Base-by-base conservation (phyloP, 1,140 invertebrate species). In the Dryas iulia region DNA sequence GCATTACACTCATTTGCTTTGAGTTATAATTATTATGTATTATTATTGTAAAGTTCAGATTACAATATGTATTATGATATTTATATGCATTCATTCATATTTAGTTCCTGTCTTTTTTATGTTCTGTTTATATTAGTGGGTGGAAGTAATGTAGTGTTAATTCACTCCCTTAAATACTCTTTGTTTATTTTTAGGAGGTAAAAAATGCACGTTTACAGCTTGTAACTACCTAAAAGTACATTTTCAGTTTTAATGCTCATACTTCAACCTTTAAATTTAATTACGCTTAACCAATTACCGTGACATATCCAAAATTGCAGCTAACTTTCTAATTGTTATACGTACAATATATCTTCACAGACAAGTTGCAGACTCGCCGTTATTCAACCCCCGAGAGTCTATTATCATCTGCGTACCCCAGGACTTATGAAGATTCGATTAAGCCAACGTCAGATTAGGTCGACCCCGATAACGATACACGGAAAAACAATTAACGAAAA, bases 401-500 rank as follows among this genome's bases (percentile, higher is more conserved):
- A 76, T 83, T 84, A 88, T 80, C 78, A 75, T 76, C 56, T 76
- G 71, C 74, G 74, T 71, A 74, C 74, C 76, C 79, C 74, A 75
- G 75, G 74, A 78, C 82, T 83, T 84, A 83, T 87, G 76, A 86
- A 86, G 81, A 88, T 89, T 88, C 78, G 86, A 89, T 90, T 87
- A 87, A 83, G 76, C 71, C 68, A 66, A 60, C 18, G 69, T 67
- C 68, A 80, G 84, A 89, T 89, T 83, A 90, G 80, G 69, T 64
- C 61, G 64, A 81, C 79, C 79, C 84, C 71, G 80, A 79, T 83
- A 76, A 80, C 71, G 80, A 81, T 83, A 90, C 87, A 90, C 81
- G 86, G 87, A 90, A 90, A 90, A 90, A 90, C 87, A 90, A 90
- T 90, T 89, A 89, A 77, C 74, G 78, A 83, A 83, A 84, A 86